Evolutionary conservation across 1,140 invertebrate species (phyloP).

Genomic region (Drosophila setifemur): DNA sequence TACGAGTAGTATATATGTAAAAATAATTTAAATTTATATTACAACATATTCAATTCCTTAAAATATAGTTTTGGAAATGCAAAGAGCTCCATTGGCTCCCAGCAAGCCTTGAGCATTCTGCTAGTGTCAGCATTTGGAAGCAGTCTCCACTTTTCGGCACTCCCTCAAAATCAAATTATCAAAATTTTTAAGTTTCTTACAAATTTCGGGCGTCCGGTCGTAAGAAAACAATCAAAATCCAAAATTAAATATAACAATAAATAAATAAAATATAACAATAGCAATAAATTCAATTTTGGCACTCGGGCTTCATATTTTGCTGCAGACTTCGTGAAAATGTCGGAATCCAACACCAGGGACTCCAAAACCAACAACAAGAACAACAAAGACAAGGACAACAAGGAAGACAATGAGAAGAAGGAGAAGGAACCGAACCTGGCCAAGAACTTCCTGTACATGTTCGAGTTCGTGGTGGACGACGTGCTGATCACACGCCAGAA

Average conservation of each 20-base stretch:
- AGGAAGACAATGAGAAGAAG: not conserved
- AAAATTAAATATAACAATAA: not conserved
- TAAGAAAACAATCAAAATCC: not conserved
- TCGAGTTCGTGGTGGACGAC: conserved; percentile 79
- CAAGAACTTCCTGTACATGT: conserved; percentile 68
- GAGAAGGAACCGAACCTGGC: not conserved
- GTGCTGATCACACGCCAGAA: conserved; percentile 71
- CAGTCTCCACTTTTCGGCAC: no score
- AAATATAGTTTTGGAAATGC: not conserved
- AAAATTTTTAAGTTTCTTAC: not conserved
- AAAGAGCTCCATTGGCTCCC: no score
- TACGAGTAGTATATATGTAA: no score
- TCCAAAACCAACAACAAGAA: no score
- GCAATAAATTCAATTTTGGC: no score
- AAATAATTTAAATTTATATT: no score
- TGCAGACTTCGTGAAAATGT: not conserved
- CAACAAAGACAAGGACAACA: no score
- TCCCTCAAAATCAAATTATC: not conserved
- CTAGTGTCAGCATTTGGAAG: no score
- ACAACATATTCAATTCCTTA: no score
- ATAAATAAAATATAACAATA: not conserved
- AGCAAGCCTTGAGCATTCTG: no score
- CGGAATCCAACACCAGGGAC: no score
- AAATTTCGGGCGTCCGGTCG: not conserved
- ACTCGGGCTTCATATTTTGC: not conserved